Percentiles rank a stretch among this genome's conserved stretches.
Evolutionary conservation across 1,140 invertebrate genomes (phyloP).

Genomic region (Brachionus rotundiformis): DNA sequence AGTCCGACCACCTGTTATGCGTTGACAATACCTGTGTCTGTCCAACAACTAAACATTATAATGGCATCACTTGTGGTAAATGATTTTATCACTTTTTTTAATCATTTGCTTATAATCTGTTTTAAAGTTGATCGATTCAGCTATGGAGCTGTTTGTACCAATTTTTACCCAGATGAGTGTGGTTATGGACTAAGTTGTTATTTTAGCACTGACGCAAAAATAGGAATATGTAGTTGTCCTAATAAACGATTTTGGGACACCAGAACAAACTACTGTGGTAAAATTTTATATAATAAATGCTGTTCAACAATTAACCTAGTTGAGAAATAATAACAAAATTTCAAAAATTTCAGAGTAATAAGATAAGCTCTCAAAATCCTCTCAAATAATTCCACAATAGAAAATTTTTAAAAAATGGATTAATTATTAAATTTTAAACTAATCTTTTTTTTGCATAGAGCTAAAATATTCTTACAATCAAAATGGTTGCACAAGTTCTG

Average conservation of each 20-base stretch:
- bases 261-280: neutral
- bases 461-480: neutral
- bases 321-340: neutral
- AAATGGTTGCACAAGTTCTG: slow-evolving; percentile 7
- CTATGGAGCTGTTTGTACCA: neutral
- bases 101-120: neutral
- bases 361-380: no score
- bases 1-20: slow-evolving; percentile 7
- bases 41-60: slow-evolving; percentile 21
- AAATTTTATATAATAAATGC: no score
- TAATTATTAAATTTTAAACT: no score
- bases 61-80: slow-evolving; percentile 17
- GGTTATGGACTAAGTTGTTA: neutral
- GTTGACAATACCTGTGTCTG: neutral
- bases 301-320: no score
- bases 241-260: neutral
- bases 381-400: no score
- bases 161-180: neutral
- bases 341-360: neutral
- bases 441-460: slow-evolving; percentile 7
- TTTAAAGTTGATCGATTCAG: neutral
- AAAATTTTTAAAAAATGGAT: no score
- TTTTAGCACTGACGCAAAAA: neutral
- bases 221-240: neutral
- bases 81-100: no score